Evolutionary conservation across 2,797 vertebrate genomes (phyloP).

Genomic region (Macropus fuliginosus): DNA sequence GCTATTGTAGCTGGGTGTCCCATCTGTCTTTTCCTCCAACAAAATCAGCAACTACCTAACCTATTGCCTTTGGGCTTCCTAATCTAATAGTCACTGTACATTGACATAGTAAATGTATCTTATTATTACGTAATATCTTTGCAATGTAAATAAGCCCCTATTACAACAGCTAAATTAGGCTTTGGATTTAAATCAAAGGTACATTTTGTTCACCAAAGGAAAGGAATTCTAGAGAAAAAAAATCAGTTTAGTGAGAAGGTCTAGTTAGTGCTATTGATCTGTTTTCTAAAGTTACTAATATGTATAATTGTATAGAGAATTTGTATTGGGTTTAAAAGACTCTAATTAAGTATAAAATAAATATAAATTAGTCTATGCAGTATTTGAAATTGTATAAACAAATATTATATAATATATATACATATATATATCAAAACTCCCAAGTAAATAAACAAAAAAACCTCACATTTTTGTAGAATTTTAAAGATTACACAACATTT

Average conservation of each 20-base stretch:
- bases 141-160: neutral
- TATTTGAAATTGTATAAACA: neutral
- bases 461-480: neutral
- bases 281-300: neutral
- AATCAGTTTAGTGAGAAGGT: neutral
- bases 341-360: neutral
- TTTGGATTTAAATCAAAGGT: conserved; percentile 14
- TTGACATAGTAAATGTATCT: neutral
- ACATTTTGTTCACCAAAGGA: conserved; percentile 8
- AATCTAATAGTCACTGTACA: neutral
- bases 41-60: conserved; percentile 24
- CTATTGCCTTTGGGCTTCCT: neutral
- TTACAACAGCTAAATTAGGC: neutral
- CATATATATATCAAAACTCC: neutral
- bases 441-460: neutral
- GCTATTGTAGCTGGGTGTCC: neutral
- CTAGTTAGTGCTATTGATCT: neutral
- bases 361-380: neutral
- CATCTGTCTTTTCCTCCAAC: neutral
- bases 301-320: neutral
- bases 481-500: neutral
- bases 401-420: neutral
- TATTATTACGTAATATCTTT: neutral
- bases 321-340: neutral
- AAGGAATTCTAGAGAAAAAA: neutral